Percentiles rank a stretch among this genome's conserved stretches.
Evolutionary conservation across 2,113 vertebrate species (phyloP).

Genomic region (Zosterops borbonicus): DNA sequence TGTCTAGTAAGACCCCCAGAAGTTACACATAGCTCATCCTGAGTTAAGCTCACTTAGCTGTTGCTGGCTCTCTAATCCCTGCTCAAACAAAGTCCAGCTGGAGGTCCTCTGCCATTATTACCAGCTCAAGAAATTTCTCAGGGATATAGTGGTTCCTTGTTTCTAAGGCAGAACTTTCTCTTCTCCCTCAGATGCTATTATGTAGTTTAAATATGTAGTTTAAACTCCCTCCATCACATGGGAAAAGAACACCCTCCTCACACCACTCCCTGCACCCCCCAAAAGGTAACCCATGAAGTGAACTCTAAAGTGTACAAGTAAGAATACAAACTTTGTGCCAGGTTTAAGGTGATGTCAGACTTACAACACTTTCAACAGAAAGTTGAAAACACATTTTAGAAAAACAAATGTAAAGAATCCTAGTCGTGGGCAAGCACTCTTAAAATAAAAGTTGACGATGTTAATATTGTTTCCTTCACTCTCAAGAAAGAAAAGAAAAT

Average conservation of each 20-base stretch:
- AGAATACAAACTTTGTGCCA: neutral
- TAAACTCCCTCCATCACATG: neutral
- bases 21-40: neutral
- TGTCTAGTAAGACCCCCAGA: neutral
- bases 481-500: neutral
- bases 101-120: neutral
- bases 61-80: neutral
- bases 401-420: neutral
- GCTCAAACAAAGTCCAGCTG: neutral
- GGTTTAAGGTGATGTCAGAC: neutral
- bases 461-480: neutral
- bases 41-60: neutral
- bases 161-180: neutral
- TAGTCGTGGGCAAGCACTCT: neutral
- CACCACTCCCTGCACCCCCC: fast-evolving
- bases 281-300: neutral
- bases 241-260: fast-evolving
- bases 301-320: neutral
- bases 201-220: neutral
- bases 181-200: neutral
- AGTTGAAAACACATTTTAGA: neutral
- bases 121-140: neutral
- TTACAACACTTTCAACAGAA: neutral
- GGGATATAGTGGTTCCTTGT: neutral
- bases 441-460: neutral